Evolutionary conservation across 1,140 invertebrate species (phyloP).

Genomic region (Pristionchus pacificus): DNA sequence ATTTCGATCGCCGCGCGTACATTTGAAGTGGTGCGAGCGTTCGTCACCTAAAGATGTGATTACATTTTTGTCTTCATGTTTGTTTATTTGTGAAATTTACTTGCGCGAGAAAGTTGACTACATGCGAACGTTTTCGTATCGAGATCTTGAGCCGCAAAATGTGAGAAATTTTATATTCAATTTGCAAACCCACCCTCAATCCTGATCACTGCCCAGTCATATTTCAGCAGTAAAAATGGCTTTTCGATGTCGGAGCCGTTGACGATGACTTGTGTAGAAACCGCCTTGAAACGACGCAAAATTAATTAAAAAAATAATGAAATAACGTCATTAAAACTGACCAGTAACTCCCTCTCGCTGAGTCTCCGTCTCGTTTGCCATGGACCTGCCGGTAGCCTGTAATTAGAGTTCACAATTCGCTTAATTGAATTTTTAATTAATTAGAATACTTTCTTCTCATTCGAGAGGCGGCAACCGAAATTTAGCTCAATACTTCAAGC

Average conservation of each 20-base stretch:
- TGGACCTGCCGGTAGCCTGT: constrained; percentile 24
- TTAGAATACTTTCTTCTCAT: too few species aligned
- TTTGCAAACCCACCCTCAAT: neutral
- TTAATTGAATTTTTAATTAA: neutral
- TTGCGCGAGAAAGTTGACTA: too few species aligned
- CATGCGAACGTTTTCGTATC: too few species aligned
- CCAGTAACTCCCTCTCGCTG: constrained; percentile 24
- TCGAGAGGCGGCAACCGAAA: too few species aligned
- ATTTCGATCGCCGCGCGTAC: too few species aligned
- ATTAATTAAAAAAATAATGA: neutral
- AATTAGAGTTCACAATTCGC: neutral
- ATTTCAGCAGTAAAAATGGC: constrained; percentile 30
- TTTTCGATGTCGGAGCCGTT: constrained; percentile 28
- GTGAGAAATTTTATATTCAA: too few species aligned
- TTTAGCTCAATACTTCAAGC: too few species aligned
- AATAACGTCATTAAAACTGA: constrained; percentile 2
- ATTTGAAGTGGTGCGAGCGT: too few species aligned
- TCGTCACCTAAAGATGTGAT: too few species aligned
- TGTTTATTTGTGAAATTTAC: too few species aligned
- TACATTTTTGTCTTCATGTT: too few species aligned
- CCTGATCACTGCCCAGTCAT: constrained; percentile 31
- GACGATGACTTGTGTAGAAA: constrained; percentile 34
- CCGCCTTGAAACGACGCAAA: constrained; percentile 16
- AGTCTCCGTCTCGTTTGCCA: constrained; percentile 37
- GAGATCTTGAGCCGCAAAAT: too few species aligned